These are phyloP conservation scores for Ametastegia equiseti DNA, from an alignment of 2,888 invertebrate species.

Conservation along the genomic window DNA sequence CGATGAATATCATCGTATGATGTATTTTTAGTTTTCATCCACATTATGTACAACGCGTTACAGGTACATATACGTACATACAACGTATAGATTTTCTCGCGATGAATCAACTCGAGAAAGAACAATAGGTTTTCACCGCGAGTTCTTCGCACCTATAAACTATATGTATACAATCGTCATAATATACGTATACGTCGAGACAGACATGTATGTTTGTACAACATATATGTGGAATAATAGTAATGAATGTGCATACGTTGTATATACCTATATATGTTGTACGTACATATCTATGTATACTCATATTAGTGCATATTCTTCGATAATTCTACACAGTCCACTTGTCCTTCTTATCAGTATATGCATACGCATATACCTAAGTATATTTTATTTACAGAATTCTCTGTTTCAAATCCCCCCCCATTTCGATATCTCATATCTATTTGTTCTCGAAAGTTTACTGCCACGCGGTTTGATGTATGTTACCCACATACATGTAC, in stretches of 20 bases:
- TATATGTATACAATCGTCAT: too few species aligned
- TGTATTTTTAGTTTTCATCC: too few species aligned
- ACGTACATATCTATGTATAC: too few species aligned
- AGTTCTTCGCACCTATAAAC: not conserved
- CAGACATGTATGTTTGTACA: too few species aligned
- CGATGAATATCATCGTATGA: too few species aligned
- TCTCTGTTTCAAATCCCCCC: not conserved
- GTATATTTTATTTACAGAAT: not conserved
- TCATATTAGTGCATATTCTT: too few species aligned
- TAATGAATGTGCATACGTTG: too few species aligned
- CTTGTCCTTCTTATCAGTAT: not conserved
- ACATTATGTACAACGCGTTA: not conserved
- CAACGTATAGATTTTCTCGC: not conserved
- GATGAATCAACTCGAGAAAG: not conserved
- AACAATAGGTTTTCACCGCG: not conserved
- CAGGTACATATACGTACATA: not conserved
- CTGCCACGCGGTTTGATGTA: not conserved
- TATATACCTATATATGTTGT: too few species aligned
- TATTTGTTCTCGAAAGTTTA: constrained; percentile 4
- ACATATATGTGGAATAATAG: too few species aligned
- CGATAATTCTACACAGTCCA: not conserved
- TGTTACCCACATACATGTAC: not conserved
- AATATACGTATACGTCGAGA: too few species aligned
- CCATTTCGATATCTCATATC: not conserved
- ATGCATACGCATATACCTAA: too few species aligned